Percentiles rank a stretch among this genome's conserved stretches.
These are phyloP conservation scores for Oophaga pumilio DNA, from an alignment of 2,113 vertebrate species.

Conservation along the genomic window DNA sequence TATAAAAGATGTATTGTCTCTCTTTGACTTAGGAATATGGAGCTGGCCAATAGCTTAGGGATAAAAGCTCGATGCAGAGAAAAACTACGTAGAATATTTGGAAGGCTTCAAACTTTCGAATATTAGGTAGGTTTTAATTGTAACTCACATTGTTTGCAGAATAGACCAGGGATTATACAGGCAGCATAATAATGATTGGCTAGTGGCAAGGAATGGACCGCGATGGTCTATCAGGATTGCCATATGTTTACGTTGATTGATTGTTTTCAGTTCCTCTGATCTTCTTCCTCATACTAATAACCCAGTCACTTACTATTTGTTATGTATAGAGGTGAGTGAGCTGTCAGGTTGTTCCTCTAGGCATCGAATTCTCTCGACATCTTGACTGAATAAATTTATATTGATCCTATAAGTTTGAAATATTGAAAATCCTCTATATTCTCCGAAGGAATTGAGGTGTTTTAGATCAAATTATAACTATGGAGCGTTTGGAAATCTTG, in stretches of 20 bases:
- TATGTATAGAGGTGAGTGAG: background rate
- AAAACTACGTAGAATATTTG: no score
- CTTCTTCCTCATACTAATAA: slow-evolving; percentile 9
- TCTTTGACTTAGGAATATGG: no score
- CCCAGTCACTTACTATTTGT: background rate
- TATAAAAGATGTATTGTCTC: no score
- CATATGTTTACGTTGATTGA: background rate
- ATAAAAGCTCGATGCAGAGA: no score
- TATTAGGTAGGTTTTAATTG: no score
- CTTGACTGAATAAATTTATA: background rate
- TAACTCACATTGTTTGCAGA: no score
- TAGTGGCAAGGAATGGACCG: background rate
- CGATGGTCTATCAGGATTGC: background rate
- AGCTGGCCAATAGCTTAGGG: no score
- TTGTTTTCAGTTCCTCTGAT: background rate
- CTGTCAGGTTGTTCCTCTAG: background rate
- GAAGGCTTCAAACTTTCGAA: no score
- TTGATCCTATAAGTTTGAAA: slow-evolving; percentile 13
- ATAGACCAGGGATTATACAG: background rate
- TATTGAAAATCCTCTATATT: background rate
- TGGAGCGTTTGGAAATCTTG: background rate
- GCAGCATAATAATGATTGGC: background rate
- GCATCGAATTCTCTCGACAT: background rate
- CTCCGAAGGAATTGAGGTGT: background rate
- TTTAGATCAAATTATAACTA: background rate